Conservation (phyloP, 2,888 invertebrate species). For the Agrypnus murinus region DNA sequence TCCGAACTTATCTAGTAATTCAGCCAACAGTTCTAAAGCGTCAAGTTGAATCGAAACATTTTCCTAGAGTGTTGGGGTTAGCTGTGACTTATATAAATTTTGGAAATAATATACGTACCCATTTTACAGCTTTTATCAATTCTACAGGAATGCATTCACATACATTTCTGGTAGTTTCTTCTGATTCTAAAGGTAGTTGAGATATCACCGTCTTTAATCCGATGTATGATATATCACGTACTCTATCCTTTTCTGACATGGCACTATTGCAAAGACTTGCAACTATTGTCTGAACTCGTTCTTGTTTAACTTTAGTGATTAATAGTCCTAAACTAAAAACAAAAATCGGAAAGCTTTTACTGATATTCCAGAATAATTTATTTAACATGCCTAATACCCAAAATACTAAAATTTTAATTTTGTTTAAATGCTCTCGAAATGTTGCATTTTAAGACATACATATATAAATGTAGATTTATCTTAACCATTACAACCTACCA, state of each 20-base stretch:
- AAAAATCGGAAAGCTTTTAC: too few relatives aligned
- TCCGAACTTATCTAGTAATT: background rate
- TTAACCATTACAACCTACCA: too few relatives aligned
- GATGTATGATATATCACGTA: background rate
- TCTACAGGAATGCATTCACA: background rate
- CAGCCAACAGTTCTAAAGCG: background rate
- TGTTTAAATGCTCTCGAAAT: too few relatives aligned
- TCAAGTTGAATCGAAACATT: background rate
- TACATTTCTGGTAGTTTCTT: background rate
- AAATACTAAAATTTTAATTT: too few relatives aligned
- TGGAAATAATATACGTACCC: background rate
- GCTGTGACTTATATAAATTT: too few relatives aligned
- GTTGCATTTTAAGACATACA: too few relatives aligned
- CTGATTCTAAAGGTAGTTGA: background rate
- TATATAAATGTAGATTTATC: too few relatives aligned
- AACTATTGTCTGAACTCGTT: background rate
- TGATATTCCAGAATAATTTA: too few relatives aligned
- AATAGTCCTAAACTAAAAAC: background rate
- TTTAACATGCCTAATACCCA: too few relatives aligned
- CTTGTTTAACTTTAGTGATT: background rate
- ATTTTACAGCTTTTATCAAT: background rate
- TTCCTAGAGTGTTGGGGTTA: background rate
- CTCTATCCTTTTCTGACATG: background rate
- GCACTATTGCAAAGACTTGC: background rate
- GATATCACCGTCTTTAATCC: background rate